A percentile compares a stretch with the other conserved stretches of the same genome.
phyloP scores from a whole-genome alignment of 2,113 vertebrate genomes.

The Rana temporaria region DNA sequence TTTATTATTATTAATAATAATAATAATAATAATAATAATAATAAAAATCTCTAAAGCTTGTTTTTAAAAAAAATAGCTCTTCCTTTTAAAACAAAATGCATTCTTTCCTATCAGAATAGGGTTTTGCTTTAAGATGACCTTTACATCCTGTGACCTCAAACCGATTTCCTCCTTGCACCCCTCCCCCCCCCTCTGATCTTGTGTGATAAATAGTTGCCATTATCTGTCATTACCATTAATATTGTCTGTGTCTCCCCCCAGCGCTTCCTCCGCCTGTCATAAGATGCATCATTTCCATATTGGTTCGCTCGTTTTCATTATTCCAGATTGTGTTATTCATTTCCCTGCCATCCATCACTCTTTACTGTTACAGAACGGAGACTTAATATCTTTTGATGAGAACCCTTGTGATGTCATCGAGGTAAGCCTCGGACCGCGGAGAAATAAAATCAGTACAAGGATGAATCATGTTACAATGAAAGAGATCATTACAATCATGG shows the following conservation, averaged over 20 bases:
- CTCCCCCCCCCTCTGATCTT: not conserved
- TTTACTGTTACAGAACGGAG: slow-evolving; percentile 90
- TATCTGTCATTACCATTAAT: slow-evolving; percentile 21
- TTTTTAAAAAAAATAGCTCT: no score
- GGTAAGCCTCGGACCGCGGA: slow-evolving; percentile 78
- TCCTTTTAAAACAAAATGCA: no score
- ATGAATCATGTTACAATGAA: not conserved
- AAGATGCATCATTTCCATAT: slow-evolving; percentile 66
- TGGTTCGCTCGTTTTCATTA: slow-evolving; percentile 54
- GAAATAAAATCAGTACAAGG: not conserved
- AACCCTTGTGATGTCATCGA: slow-evolving; percentile 78
- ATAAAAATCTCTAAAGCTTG: no score
- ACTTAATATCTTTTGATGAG: slow-evolving; percentile 84
- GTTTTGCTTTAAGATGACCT: slow-evolving; percentile 6
- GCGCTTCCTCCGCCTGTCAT: not conserved
- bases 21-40: no score
- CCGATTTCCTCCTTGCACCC: not conserved
- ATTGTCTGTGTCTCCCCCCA: not conserved
- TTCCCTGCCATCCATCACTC: slow-evolving; percentile 75
- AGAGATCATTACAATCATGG: not conserved
- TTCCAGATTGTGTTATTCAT: slow-evolving; percentile 66
- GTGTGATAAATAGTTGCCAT: slow-evolving; percentile 52
- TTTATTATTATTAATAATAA: no score
- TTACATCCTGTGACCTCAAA: not conserved
- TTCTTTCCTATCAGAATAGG: not conserved